These are phyloP conservation scores for Clarias platycephalus DNA, from an alignment of 2,797 vertebrate species.

Conservation along the genomic window DNA sequence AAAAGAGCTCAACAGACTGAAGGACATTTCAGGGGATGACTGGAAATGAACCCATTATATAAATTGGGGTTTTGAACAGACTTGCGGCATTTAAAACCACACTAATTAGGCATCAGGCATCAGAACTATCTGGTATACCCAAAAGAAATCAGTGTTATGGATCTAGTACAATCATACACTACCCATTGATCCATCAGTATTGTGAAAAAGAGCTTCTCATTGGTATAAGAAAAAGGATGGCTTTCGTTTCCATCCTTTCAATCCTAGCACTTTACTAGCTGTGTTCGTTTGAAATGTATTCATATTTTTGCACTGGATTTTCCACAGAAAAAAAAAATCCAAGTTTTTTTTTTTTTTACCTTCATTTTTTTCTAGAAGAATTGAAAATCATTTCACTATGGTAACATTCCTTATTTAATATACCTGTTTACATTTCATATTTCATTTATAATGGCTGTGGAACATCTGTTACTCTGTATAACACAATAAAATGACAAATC, in stretches of 20 bases:
- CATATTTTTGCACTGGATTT: constrained; percentile 80
- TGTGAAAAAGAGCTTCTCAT: constrained; percentile 48
- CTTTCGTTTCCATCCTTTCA: constrained; percentile 68
- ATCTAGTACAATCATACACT: constrained; percentile 18
- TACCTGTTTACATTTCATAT: constrained; percentile 60
- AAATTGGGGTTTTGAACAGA: not conserved
- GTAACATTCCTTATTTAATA: constrained; percentile 58
- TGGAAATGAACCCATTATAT: not conserved
- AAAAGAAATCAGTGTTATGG: constrained; percentile 30
- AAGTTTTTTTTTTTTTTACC: constrained; percentile 72
- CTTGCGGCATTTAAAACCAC: not conserved
- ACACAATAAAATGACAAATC: constrained; percentile 66
- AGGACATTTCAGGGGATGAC: constrained; percentile 50
- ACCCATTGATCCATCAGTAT: constrained; percentile 36
- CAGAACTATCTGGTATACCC: constrained; percentile 9
- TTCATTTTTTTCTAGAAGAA: constrained; percentile 72
- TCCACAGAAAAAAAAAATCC: constrained; percentile 76
- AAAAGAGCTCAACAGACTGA: constrained; percentile 41
- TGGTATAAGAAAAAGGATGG: constrained; percentile 34
- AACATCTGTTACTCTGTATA: constrained; percentile 67
- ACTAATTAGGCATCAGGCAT: not conserved
- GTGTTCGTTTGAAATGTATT: constrained; percentile 77
- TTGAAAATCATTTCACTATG: constrained; percentile 59
- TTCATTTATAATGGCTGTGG: constrained; percentile 59
- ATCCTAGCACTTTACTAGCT: constrained; percentile 88